Base-by-base conservation (phyloP, 2,113 vertebrate genomes). In the Labrus mixtus region DNA sequence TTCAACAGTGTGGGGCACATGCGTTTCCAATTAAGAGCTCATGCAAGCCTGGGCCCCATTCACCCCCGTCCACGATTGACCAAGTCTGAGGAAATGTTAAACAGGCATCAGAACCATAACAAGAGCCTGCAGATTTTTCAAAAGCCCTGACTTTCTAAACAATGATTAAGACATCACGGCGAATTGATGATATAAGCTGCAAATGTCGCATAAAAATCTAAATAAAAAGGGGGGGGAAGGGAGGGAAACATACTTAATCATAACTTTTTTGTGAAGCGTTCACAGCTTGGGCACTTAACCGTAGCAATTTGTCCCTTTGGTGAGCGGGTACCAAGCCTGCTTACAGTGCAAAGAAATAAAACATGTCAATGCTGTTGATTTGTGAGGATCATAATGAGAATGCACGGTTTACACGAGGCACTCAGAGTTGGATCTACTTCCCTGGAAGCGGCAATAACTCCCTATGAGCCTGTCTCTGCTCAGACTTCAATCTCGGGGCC, bases 11-110 rank as follows among this genome's bases (percentile, higher is more conserved):
- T 80, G 65, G 77, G 16, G 57, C 90, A 93, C 93, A 93, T 94
- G 91, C 87, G 88, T 91, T 94, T 94, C 79, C 92, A 94, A 93
- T 94, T 93, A 93, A 68, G 85, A 78, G 74, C 76, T 73, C 86
- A 86, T 73, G 56, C 89, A 48, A 82, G 71, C 63, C 73, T 81
- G 87, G 91, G 91, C 89, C 93, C 91, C 92, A 86, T 86, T 90
- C 84, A 87, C 78, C 88, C 88, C 87, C 77, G 74, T 82, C 87
- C 66, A 87, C 85, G 71, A 91, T 55, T 89, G 85, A 91, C 88
- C 87, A 85, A 90, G 87, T 85, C 88, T 60, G 73, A 91, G 90
- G 85, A 92, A 93, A 92, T 90, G 91, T 89, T 89, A 88, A 91
- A 92, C 91, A 93, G 91, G 79, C 91, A 90, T 88, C 87, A 86